Conservation (phyloP, 2,797 vertebrate genomes). For the Ctenochaetus hawaiiensis region DNA sequence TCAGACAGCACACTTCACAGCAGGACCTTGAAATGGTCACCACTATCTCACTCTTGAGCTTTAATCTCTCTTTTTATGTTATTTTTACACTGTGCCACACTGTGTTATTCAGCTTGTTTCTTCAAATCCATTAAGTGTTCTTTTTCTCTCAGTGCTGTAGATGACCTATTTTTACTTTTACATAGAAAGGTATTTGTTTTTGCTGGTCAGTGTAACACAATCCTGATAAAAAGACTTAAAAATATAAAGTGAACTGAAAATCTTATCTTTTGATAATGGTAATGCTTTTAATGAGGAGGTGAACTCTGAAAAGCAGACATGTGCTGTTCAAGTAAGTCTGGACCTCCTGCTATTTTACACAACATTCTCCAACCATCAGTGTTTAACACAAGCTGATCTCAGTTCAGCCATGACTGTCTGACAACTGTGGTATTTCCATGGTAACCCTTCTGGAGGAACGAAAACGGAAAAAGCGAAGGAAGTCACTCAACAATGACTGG, state of each 20-base stretch:
- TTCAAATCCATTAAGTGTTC: background rate
- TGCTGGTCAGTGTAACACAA: background rate
- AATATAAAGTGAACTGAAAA: background rate
- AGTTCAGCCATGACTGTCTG: constrained; percentile 26
- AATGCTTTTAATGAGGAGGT: background rate
- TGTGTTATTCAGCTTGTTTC: background rate
- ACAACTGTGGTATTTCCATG: constrained; percentile 51
- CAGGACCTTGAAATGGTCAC: background rate
- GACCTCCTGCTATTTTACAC: constrained; percentile 41
- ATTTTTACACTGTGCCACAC: background rate
- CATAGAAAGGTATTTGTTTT: background rate
- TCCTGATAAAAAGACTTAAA: background rate
- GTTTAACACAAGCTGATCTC: constrained; percentile 12
- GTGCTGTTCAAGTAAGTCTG: background rate
- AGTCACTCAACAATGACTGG: constrained; percentile 70
- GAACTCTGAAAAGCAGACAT: constrained; percentile 17
- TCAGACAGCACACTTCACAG: background rate
- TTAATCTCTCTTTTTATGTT: background rate
- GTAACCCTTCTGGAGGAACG: constrained; percentile 51
- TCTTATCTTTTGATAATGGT: background rate
- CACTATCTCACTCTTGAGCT: background rate
- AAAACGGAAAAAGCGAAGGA: constrained; percentile 62
- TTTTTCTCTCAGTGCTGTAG: background rate
- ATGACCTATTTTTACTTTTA: background rate
- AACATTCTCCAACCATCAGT: constrained; percentile 39